phyloP scores from a whole-genome alignment of 2,797 vertebrate species.

The Hyperoplus immaculatus region DNA sequence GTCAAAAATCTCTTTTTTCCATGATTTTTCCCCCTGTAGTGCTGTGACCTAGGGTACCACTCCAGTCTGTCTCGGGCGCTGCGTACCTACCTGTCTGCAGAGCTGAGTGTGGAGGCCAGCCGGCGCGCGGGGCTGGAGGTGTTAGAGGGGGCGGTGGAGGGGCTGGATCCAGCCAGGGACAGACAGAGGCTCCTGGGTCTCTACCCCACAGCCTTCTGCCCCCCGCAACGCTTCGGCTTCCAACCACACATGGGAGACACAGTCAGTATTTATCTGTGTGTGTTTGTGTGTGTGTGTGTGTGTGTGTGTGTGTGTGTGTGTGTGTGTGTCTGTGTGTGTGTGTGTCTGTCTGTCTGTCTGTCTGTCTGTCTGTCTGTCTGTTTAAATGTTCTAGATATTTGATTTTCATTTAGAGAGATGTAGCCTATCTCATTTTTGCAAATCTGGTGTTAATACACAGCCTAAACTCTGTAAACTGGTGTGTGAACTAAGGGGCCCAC shows the following conservation, averaged over 20 bases:
- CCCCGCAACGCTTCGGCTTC: conserved; percentile 94
- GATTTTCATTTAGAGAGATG: too few species aligned
- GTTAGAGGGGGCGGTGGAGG: conserved; percentile 95
- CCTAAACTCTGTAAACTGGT: too few species aligned
- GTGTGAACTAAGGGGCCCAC: too few species aligned
- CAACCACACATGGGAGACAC: conserved; percentile 97
- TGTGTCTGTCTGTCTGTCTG: too few species aligned
- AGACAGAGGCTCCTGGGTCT: conserved; percentile 97
- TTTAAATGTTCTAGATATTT: too few species aligned
- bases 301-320: too few species aligned
- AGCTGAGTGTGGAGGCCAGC: conserved; percentile 96
- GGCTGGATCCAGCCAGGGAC: conserved; percentile 94
- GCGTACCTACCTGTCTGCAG: conserved; percentile 95
- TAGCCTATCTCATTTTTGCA: too few species aligned
- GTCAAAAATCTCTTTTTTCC: background rate
- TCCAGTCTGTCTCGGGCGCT: conserved; percentile 95
- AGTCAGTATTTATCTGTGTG: conserved; percentile 80
- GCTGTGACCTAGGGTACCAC: conserved; percentile 98
- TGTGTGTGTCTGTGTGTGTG: too few species aligned
- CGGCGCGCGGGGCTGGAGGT: conserved; percentile 96
- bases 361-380: too few species aligned
- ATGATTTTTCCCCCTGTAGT: conserved; percentile 77
- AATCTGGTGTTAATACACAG: too few species aligned
- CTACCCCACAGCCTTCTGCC: conserved; percentile 96
- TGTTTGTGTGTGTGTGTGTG: too few species aligned